Evolutionary conservation across 2,888 invertebrate species (phyloP), one percentile per base, ranked within the genome.

Genomic region (Isoperla grammatica): DNA sequence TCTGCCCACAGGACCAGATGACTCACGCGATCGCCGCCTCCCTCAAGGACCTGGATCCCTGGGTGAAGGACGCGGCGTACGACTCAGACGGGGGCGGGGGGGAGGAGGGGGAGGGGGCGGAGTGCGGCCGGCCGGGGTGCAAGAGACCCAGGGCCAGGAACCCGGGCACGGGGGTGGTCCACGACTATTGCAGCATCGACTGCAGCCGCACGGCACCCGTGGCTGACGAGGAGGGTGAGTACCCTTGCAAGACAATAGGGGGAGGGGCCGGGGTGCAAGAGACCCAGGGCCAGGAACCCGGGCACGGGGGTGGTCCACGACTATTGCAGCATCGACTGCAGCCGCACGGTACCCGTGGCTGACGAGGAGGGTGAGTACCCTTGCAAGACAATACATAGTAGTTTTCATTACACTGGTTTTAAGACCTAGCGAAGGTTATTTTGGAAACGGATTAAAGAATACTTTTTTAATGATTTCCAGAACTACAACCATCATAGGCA

Each of bases 181-280:
- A 82, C 63, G 79, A 80, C 46, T 80, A 79, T 70, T 83, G 83
- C 71, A 80, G 81, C 59, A 72, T 80, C 53, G 68, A 76, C 42
- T 79, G 79, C 65, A 74, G 72, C 60, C 68, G 69, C 17, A 61
- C 40, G 61, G 64, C 45, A 9, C 9, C 48, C 4, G 42, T 15
- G 19, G 13, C 39, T 3, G 39, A 15, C 6, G 53, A 53, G 9
- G 57, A 49, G 4, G 55, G 60, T 60, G 17, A 55, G 45, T 59
- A 1, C n/a, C n/a, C 8, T 8, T 48, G 9, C 42, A 29, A 29
- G 12, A n/a, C 20, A 11, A 2, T 6, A n/a, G 17, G 20, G 48
- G 22, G 20, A 13, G 2, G 12, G 77, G 20, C 67, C 70, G 20
- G 75, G 73, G 8, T 80, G 80, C 64, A 69, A 67, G 19, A 71